These are phyloP conservation scores for Oligia fasciuncula DNA, from an alignment of 2,888 invertebrate species.

Conservation along the genomic window DNA sequence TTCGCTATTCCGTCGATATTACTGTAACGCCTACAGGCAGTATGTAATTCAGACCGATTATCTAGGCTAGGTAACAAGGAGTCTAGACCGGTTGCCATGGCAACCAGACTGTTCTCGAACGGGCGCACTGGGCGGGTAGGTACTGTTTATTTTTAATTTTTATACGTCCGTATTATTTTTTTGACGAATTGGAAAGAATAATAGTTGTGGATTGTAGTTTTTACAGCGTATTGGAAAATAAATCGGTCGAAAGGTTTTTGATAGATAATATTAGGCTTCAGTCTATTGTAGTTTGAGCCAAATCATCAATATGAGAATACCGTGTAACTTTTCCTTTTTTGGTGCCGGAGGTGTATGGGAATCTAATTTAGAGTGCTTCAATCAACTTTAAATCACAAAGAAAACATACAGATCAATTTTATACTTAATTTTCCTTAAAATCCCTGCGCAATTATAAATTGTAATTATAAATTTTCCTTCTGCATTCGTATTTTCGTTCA, in stretches of 20 bases:
- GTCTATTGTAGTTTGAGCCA: conserved; percentile 9
- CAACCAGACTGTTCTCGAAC: conserved; percentile 61
- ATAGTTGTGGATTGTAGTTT: conserved; percentile 14
- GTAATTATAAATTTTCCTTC: background rate
- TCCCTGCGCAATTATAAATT: background rate
- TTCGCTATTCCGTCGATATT: conserved; percentile 15
- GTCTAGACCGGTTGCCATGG: conserved; percentile 63
- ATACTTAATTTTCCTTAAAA: background rate
- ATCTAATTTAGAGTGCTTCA: background rate
- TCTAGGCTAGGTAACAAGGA: conserved; percentile 52
- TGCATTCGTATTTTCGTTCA: conserved; percentile 12
- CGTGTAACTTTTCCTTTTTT: background rate
- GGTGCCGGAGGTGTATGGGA: background rate
- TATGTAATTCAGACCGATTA: conserved; percentile 51
- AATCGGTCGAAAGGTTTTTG: conserved; percentile 1
- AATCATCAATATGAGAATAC: conserved; percentile 9
- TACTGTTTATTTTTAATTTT: conserved; percentile 52
- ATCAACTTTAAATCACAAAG: background rate
- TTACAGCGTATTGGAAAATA: conserved; percentile 17
- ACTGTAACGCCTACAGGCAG: conserved; percentile 49
- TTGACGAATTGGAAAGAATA: conserved; percentile 26
- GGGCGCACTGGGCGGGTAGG: conserved; percentile 18
- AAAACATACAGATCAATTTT: background rate
- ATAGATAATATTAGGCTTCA: conserved; percentile 9
- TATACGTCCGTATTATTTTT: conserved; percentile 34